A percentile compares a stretch with the other conserved stretches of the same genome.
Evolutionary conservation across 1,140 invertebrate species (phyloP).

Genomic region (Parasteatoda tepidariorum): DNA sequence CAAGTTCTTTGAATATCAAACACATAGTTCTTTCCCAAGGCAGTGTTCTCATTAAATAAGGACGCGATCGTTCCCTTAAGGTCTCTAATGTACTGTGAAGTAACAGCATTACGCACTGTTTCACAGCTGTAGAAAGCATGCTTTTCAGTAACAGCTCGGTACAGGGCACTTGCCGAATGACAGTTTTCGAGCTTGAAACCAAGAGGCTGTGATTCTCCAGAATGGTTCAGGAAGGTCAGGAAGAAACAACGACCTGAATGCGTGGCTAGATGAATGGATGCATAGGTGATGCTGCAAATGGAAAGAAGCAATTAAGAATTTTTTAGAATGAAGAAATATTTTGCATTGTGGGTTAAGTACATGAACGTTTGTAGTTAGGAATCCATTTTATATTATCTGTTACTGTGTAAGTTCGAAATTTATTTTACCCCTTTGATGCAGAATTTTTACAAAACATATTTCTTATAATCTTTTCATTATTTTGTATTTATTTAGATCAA

Average conservation of each 20-base stretch:
- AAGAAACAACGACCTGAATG: conserved; percentile 80
- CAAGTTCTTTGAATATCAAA: conserved; percentile 89
- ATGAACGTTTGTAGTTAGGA: too few relatives aligned
- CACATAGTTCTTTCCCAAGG: conserved; percentile 86
- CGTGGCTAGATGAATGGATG: conserved; percentile 83
- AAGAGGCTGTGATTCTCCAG: conserved; percentile 75
- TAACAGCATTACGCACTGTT: conserved; percentile 86
- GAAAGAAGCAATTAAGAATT: conserved; percentile 11
- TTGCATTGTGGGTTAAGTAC: too few relatives aligned
- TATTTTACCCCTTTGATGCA: too few relatives aligned
- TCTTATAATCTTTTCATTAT: too few relatives aligned
- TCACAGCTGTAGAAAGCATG: conserved; percentile 93
- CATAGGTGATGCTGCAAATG: conserved; percentile 81
- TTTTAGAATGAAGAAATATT: too few relatives aligned
- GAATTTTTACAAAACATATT: too few relatives aligned
- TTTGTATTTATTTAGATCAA: too few relatives aligned
- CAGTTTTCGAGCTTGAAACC: conserved; percentile 84
- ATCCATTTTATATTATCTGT: too few relatives aligned
- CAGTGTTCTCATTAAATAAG: conserved; percentile 89
- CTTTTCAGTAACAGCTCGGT: conserved; percentile 89
- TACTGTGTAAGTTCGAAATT: too few relatives aligned
- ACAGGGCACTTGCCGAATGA: conserved; percentile 81
- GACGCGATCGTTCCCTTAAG: conserved; percentile 92
- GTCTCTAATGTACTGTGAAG: conserved; percentile 87
- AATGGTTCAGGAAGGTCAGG: conserved; percentile 78